Conservation (phyloP, 1,140 invertebrate species). For the Zophobas morio region DNA sequence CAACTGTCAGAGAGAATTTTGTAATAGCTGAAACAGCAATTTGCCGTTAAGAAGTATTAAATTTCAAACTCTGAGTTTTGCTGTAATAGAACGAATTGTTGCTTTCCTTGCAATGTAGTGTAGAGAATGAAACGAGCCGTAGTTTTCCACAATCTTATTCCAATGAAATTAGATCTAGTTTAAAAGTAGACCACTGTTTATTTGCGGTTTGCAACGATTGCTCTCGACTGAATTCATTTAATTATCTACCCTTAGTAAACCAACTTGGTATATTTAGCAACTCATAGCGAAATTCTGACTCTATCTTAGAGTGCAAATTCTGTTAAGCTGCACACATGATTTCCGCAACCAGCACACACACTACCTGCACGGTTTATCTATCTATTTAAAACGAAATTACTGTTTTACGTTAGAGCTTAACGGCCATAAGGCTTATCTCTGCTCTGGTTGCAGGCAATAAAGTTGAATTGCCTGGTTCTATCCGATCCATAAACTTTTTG, state of each 20-base stretch:
- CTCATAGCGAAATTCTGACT: background rate
- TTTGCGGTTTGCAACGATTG: background rate
- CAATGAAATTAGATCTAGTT: background rate
- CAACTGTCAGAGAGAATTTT: background rate
- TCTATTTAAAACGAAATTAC: conserved; percentile 28
- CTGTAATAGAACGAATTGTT: background rate
- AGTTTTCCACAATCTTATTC: background rate
- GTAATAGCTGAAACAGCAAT: conserved; percentile 7
- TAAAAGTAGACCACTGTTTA: conserved; percentile 5
- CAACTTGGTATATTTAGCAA: conserved; percentile 1
- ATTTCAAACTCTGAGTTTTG: conserved; percentile 16
- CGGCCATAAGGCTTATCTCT: conserved; percentile 11
- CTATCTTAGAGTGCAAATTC: conserved; percentile 18
- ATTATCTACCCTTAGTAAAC: background rate
- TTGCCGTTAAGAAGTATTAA: conserved; percentile 26
- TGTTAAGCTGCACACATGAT: conserved; percentile 14
- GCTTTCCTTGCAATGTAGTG: background rate
- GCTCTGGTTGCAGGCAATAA: conserved; percentile 1
- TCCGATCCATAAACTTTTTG: conserved; percentile 13
- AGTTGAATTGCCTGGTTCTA: conserved; percentile 24
- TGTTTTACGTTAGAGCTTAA: conserved; percentile 10
- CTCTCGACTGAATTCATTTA: background rate
- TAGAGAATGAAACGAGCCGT: background rate
- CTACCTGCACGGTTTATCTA: conserved; percentile 20
- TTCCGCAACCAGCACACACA: background rate